A percentile compares a stretch with the other conserved stretches of the same genome.
Evolutionary conservation across 2,888 invertebrate genomes (phyloP).

Genomic region (Polyploca ridens): DNA sequence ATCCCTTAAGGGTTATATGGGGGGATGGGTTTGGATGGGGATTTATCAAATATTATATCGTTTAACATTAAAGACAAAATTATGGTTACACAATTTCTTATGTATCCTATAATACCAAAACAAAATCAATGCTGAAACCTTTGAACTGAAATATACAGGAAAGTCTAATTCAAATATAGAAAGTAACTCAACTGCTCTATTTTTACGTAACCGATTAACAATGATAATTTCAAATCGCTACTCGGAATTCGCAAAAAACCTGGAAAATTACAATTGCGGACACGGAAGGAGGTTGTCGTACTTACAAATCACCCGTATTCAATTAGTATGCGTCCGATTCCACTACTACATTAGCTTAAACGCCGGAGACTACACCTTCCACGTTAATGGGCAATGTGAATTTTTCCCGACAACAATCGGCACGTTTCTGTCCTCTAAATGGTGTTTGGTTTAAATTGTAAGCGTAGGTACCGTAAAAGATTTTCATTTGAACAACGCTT

Average conservation of each 20-base stretch:
- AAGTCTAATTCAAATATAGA: too few relatives aligned
- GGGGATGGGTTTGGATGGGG: too few relatives aligned
- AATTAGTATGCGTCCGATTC: constrained; percentile 20
- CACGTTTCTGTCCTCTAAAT: constrained; percentile 2
- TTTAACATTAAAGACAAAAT: too few relatives aligned
- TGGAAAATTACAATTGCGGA: constrained; percentile 42
- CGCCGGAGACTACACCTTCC: constrained; percentile 7
- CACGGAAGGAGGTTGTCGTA: constrained; percentile 34
- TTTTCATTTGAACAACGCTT: too few relatives aligned
- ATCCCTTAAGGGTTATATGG: too few relatives aligned
- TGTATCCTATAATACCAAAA: too few relatives aligned
- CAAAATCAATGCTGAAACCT: too few relatives aligned
- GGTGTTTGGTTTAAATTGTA: not conserved
- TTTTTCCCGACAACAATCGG: not conserved
- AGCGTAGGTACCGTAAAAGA: not conserved
- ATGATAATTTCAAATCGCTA: constrained; percentile 12
- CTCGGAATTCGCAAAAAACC: constrained; percentile 26
- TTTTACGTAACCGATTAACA: constrained; percentile 6
- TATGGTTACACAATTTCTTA: too few relatives aligned
- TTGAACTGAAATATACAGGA: not conserved
- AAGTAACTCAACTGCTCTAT: not conserved
- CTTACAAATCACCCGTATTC: constrained; percentile 7
- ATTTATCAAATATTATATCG: too few relatives aligned
- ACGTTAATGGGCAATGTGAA: not conserved
- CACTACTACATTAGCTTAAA: constrained; percentile 12